A percentile compares a stretch with the other conserved stretches of the same genome.
Conservation (phyloP, 1,140 invertebrate genomes). For the Drosophila bocqueti region DNA sequence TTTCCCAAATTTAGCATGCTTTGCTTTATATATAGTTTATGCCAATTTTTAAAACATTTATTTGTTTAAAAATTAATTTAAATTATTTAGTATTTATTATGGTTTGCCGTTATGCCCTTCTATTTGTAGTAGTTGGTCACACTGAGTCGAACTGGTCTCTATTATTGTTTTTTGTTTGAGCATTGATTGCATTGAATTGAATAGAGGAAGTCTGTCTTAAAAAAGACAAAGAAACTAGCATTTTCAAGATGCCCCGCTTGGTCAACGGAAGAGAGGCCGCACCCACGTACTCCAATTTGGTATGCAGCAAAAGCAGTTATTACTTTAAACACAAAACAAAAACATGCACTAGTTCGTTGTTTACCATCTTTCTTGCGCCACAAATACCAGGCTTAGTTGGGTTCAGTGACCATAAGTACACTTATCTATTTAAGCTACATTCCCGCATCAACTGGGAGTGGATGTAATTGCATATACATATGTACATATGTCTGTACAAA, state of each 20-base stretch:
- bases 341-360: neutral
- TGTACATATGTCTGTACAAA: neutral
- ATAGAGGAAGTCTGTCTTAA: constrained; percentile 7
- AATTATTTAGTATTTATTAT: neutral
- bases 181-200: constrained; percentile 11
- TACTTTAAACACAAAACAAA: neutral
- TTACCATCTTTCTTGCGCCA: constrained; percentile 9
- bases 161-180: constrained; percentile 45
- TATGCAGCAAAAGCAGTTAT: neutral
- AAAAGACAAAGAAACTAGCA: constrained; percentile 41
- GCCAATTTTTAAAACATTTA: neutral
- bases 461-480: constrained; percentile 1
- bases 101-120: neutral
- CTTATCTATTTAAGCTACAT: neutral
- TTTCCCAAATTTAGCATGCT: no score
- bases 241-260: constrained; percentile 34
- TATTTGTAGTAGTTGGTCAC: constrained; percentile 2
- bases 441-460: neutral
- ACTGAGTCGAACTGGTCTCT: constrained; percentile 10
- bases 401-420: neutral
- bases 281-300: constrained; percentile 44
- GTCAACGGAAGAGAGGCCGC: constrained; percentile 39
- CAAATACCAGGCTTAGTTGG: neutral
- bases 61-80: neutral
- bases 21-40: no score